These are phyloP conservation scores for Sylvietta virens DNA, from an alignment of 2,113 vertebrate species.

Conservation along the genomic window DNA sequence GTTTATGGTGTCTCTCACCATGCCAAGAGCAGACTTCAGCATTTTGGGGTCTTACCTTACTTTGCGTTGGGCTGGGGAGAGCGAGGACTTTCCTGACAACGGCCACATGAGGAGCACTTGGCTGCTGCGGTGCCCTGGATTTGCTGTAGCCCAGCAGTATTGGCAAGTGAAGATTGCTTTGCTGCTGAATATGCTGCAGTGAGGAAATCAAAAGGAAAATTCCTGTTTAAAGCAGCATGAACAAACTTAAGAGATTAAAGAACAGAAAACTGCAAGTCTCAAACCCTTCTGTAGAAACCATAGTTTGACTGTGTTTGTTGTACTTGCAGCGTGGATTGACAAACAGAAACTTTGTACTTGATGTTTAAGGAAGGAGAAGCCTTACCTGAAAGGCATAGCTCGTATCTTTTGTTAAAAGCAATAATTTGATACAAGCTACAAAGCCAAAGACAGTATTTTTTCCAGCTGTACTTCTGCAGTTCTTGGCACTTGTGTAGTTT, in stretches of 20 bases:
- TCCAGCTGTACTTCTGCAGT: neutral
- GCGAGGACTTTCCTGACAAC: neutral
- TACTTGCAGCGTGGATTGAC: neutral
- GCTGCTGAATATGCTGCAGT: neutral
- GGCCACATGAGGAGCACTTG: neutral
- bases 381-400: neutral
- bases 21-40: neutral
- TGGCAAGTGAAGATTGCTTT: neutral
- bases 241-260: neutral
- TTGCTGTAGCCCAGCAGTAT: neutral
- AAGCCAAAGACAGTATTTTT: neutral
- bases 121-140: neutral
- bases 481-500: neutral
- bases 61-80: neutral
- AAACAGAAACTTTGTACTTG: neutral
- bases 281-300: neutral
- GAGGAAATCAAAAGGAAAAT: slow-evolving; percentile 18
- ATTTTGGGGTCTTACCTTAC: neutral
- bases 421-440: neutral
- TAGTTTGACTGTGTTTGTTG: neutral
- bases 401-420: neutral
- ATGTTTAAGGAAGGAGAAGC: neutral
- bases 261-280: neutral
- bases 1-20: neutral
- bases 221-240: neutral